These are phyloP conservation scores for Eilema griseolum DNA, from an alignment of 2,888 invertebrate genomes.

Conservation along the genomic window DNA sequence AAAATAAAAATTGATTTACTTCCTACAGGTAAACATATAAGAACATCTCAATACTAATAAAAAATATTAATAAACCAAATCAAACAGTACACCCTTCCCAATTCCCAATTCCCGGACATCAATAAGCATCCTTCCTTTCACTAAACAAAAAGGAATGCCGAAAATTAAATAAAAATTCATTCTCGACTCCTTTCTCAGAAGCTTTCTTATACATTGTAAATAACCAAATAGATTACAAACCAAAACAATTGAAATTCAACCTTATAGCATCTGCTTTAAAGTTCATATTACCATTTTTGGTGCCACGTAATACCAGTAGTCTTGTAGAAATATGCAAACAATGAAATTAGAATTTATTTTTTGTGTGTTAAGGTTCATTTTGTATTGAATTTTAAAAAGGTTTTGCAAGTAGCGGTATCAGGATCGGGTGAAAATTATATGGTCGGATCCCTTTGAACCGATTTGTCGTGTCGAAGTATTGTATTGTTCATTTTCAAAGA, in stretches of 20 bases:
- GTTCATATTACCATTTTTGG: constrained; percentile 11
- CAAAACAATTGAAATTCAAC: constrained; percentile 32
- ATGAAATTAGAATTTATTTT: not conserved
- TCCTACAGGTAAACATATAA: not conserved
- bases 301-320: constrained; percentile 36
- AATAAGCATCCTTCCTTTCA: constrained; percentile 40
- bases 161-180: constrained; percentile 77
- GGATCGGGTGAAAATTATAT: constrained; percentile 79
- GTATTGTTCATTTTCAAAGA: constrained; percentile 82
- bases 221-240: constrained; percentile 63
- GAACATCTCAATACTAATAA: constrained; percentile 22
- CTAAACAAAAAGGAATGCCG: constrained; percentile 52
- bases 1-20: not conserved
- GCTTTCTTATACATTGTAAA: constrained; percentile 73
- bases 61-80: constrained; percentile 35
- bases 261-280: constrained; percentile 32
- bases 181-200: constrained; percentile 72
- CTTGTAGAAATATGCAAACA: not conserved
- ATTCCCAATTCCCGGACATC: constrained; percentile 59
- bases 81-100: constrained; percentile 46
- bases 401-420: constrained; percentile 70
- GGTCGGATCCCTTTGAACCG: constrained; percentile 73
- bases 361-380: constrained; percentile 26
- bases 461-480: constrained; percentile 66
- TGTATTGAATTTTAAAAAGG: constrained; percentile 15